Conservation (phyloP, 2,113 vertebrate species). For the Dipodomys spectabilis region DNA sequence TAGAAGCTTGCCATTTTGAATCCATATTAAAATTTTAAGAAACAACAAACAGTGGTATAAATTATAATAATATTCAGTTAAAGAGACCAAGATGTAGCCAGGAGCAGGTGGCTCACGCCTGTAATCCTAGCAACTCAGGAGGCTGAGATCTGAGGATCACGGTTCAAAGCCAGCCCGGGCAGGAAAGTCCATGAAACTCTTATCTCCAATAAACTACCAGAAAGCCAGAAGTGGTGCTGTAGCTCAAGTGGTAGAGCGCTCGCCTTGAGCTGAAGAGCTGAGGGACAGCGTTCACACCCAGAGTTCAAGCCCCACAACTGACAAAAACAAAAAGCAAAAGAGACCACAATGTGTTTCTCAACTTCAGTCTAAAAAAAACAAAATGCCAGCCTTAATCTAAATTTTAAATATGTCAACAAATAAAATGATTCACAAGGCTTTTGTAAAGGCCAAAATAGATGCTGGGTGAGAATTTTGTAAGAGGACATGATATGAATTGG, state of each 20-base stretch:
- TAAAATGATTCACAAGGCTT: neutral
- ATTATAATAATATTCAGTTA: neutral
- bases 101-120: no score
- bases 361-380: neutral
- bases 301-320: no score
- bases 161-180: no score
- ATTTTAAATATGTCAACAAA: constrained; percentile 10
- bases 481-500: neutral
- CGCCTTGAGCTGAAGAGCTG: no score
- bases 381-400: constrained; percentile 18
- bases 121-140: no score
- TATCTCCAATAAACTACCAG: no score
- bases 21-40: neutral
- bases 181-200: no score
- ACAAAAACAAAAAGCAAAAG: no score
- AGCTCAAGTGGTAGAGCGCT: no score
- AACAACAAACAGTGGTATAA: neutral
- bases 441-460: neutral
- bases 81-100: neutral
- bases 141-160: no score
- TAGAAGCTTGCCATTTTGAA: constrained; percentile 12
- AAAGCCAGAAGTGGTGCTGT: no score
- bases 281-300: no score
- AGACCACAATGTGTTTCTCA: neutral
- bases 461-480: constrained; percentile 1